Percentiles rank a stretch among this genome's conserved stretches.
Conservation (phyloP, 2,113 vertebrate genomes). For the Stigmatopora nigra region DNA sequence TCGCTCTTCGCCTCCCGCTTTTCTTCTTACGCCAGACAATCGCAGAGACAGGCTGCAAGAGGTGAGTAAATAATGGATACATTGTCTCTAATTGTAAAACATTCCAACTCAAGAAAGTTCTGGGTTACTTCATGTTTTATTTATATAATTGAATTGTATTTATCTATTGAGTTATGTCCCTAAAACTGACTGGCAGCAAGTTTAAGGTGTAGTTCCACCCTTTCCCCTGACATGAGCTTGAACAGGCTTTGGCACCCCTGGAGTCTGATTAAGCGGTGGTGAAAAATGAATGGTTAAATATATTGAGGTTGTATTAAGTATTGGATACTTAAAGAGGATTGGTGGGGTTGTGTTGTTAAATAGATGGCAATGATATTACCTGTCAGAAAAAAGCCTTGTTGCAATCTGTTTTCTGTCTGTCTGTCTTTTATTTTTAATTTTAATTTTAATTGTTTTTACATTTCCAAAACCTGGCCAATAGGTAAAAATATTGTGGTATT, state of each 20-base stretch:
- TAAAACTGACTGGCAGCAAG: too few relatives aligned
- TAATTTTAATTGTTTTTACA: conserved; percentile 25
- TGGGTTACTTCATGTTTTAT: background rate
- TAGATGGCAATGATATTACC: background rate
- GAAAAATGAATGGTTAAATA: background rate
- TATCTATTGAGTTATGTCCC: background rate
- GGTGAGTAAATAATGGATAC: conserved; percentile 48
- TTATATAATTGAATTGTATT: background rate
- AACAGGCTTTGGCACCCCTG: too few relatives aligned
- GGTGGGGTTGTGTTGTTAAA: background rate
- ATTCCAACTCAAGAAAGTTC: background rate
- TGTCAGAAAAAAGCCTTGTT: background rate
- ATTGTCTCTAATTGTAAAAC: conserved; percentile 12
- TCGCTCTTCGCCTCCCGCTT: conserved; percentile 26
- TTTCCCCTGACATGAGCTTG: too few relatives aligned
- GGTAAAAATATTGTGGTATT: conserved; percentile 34
- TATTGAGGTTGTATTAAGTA: background rate
- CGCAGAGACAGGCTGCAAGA: conserved; percentile 27
- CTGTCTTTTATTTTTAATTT: background rate
- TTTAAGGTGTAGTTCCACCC: too few relatives aligned
- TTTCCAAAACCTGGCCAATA: conserved; percentile 2
- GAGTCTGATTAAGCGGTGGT: too few relatives aligned
- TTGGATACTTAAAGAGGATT: background rate
- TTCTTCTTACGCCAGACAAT: conserved; percentile 42
- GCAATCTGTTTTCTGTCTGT: conserved; percentile 17